Percentiles rank a stretch among this genome's conserved stretches.
Conservation (phyloP, 2,797 vertebrate genomes). For the Rhynchonycteris naso region DNA sequence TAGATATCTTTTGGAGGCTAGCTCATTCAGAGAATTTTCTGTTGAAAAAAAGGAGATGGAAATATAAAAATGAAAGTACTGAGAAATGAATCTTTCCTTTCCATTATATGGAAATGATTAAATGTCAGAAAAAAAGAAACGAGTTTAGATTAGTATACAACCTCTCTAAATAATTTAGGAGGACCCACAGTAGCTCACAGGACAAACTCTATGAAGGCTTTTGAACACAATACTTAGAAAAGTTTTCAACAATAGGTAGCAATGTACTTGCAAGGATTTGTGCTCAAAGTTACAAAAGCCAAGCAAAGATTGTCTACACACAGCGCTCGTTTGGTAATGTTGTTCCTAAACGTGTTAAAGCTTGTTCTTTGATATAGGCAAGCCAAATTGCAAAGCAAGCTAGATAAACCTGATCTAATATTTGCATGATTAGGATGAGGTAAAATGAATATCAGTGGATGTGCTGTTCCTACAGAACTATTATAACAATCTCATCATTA, state of each 20-base stretch:
- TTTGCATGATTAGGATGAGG: background rate
- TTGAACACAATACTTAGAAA: background rate
- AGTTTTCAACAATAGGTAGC: background rate
- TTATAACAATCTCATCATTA: background rate
- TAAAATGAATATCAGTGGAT: background rate
- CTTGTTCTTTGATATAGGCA: background rate
- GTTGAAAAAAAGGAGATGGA: background rate
- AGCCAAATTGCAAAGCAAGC: background rate
- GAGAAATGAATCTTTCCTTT: background rate
- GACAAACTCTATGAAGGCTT: background rate
- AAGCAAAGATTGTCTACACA: background rate
- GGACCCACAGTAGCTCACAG: background rate
- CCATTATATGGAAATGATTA: slow-evolving; percentile 23
- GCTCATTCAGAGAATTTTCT: background rate
- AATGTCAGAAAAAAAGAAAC: background rate
- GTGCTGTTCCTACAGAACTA: background rate
- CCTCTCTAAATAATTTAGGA: background rate
- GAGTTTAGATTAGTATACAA: background rate
- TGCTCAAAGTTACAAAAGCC: background rate
- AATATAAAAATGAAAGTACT: background rate
- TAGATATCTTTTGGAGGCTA: background rate
- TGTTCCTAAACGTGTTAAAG: background rate
- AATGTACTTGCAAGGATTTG: background rate
- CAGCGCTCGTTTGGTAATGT: background rate
- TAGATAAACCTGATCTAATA: background rate